Evolutionary conservation across 1,140 invertebrate genomes (phyloP), one percentile per base, ranked within the genome.

Genomic region (Ooceraea biroi): DNA sequence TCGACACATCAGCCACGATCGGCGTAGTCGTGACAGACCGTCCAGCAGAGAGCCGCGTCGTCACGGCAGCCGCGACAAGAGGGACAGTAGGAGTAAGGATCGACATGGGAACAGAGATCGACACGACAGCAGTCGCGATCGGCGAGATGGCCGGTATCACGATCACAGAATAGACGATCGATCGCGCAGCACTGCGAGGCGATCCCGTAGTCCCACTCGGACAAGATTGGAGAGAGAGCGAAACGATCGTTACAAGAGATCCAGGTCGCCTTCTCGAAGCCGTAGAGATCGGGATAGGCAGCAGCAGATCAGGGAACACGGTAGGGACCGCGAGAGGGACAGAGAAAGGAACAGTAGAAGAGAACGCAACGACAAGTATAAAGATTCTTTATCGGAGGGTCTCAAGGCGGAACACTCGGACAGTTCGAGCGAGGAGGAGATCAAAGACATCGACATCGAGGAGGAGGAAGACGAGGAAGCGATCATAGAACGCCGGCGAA

Each of bases 391-490:
- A n/a, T 98, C 97, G 73, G 98, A 98, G 93, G 97, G 97, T 17
- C 94, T 97, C 68, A 96, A 96, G 80, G 92, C 95, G 25, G 95
- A 96, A 50, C 94, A 94, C 66, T 95, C 95, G 19, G 96, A 95
- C 30, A 96, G 93, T 83, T 96, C 94, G 83, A 95, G 91, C 22
- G 95, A 96, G 90, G 95, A 97, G 77, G 96, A 97, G 82, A 96
- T 98, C 65, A 94, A 94, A 52, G 97, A 98, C 84, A 96, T 97
- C 72, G 96, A 97, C 83, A 94, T 96, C 30, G 97, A 98, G 60
- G 98, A 99, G 83, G 98, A 99, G 85, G 98, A 99, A 93, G 98
- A 99, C 93, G 98, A 99, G 92, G 98, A 99, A 93, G 96, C 97
- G 82, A 98, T 99, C 90, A 99, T 99, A 93, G 97, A 99, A 92